These are phyloP conservation scores for Lemur catta DNA, from an alignment of 2,797 vertebrate genomes.

Conservation along the genomic window DNA sequence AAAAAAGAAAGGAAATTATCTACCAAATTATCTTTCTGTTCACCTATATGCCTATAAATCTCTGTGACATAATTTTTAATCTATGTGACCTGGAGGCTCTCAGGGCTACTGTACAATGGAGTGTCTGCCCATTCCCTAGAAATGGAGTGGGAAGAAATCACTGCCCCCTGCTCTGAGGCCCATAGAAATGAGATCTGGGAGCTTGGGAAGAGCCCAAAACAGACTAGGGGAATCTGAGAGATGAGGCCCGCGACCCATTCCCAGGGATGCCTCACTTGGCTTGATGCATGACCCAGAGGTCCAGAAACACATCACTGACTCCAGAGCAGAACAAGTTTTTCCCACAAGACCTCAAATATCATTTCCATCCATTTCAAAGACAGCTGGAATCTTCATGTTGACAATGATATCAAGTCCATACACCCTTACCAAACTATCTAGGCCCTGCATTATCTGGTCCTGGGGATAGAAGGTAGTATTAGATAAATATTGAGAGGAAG, in stretches of 20 bases:
- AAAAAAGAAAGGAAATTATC: slow-evolving; percentile 21
- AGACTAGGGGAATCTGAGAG: background rate
- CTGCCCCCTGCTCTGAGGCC: background rate
- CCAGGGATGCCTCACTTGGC: background rate
- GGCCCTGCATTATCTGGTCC: background rate
- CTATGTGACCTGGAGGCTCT: background rate
- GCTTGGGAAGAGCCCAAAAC: background rate
- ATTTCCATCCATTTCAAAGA: background rate
- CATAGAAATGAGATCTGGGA: background rate
- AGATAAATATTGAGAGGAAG: background rate
- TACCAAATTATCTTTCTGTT: slow-evolving; percentile 12
- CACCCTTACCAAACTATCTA: background rate
- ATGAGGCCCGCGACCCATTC: background rate
- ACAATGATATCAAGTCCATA: background rate
- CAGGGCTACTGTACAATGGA: background rate
- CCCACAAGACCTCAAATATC: background rate
- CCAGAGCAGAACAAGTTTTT: background rate
- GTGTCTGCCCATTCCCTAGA: background rate
- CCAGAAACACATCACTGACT: background rate
- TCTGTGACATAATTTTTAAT: background rate
- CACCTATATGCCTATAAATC: background rate
- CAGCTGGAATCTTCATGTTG: background rate
- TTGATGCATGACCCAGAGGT: background rate
- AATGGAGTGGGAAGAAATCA: background rate
- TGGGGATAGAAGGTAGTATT: background rate